phyloP scores from a whole-genome alignment of 2,888 invertebrate species.

The Philaethria dido region DNA sequence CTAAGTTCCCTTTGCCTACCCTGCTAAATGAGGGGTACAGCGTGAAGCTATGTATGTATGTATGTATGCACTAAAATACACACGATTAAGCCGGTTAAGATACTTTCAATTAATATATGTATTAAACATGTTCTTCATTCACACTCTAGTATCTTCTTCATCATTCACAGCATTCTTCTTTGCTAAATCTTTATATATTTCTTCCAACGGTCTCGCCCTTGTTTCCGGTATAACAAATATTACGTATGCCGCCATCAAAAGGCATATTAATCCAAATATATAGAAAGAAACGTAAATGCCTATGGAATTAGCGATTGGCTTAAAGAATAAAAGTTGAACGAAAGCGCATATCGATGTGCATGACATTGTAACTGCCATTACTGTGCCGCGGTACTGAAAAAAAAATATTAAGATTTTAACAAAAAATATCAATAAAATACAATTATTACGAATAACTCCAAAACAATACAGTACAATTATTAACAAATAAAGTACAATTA shows the following conservation, averaged over 20 bases:
- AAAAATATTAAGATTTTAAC: too few species aligned
- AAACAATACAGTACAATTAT: too few species aligned
- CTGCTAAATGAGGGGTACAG: too few species aligned
- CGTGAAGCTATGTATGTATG: too few species aligned
- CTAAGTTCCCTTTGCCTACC: too few species aligned
- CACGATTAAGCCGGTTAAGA: too few species aligned
- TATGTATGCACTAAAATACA: too few species aligned
- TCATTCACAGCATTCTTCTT: slow-evolving; percentile 1
- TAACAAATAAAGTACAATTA: too few species aligned
- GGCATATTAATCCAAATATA: slow-evolving; percentile 61
- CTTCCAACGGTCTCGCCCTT: slow-evolving; percentile 57
- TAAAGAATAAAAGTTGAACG: slow-evolving; percentile 68
- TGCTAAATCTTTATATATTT: slow-evolving; percentile 56
- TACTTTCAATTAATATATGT: too few species aligned
- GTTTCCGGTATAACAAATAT: slow-evolving; percentile 65
- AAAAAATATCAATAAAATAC: too few species aligned
- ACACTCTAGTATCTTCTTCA: neutral
- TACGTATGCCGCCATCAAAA: slow-evolving; percentile 57
- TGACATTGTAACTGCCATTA: slow-evolving; percentile 65
- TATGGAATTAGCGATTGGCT: slow-evolving; percentile 58
- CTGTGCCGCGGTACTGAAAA: slow-evolving; percentile 68
- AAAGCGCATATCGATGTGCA: slow-evolving; percentile 56
- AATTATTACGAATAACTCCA: too few species aligned
- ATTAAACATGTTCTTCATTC: neutral
- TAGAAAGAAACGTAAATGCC: slow-evolving; percentile 65